These are phyloP conservation scores for Melieria omissa DNA, from an alignment of 2,888 invertebrate species.

Conservation along the genomic window DNA sequence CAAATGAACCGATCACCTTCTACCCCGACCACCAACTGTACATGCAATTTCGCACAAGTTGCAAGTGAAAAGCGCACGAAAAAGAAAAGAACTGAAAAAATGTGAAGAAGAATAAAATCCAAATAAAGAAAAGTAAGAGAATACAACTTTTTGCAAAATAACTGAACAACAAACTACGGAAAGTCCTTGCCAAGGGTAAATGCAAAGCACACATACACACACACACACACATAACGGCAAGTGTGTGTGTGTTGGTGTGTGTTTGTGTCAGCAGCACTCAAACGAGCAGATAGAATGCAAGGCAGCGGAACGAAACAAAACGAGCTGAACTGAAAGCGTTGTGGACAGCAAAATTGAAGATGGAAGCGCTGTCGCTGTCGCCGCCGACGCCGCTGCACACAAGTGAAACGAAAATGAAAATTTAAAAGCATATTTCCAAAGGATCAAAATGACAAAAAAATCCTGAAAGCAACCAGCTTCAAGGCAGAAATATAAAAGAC, in stretches of 20 bases:
- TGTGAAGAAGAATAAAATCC: constrained; percentile 36
- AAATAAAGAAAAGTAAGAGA: constrained; percentile 54
- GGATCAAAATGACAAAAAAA: too few relatives aligned
- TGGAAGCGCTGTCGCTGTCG: too few relatives aligned
- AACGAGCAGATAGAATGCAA: constrained; percentile 3
- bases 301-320: background rate
- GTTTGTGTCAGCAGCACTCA: background rate
- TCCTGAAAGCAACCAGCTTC: too few relatives aligned
- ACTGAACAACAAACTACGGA: constrained; percentile 34
- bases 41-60: constrained; percentile 10
- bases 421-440: too few relatives aligned
- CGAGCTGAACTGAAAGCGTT: too few relatives aligned
- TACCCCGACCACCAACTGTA: too few relatives aligned
- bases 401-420: too few relatives aligned
- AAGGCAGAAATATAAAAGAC: too few relatives aligned
- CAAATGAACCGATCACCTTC: constrained; percentile 18
- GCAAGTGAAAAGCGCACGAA: constrained; percentile 16
- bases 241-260: background rate
- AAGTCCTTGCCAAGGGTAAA: constrained; percentile 64
- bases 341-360: too few relatives aligned
- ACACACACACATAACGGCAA: constrained; percentile 31
- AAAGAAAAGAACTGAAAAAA: constrained; percentile 23
- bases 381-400: too few relatives aligned
- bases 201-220: constrained; percentile 50
- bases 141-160: constrained; percentile 51